phyloP scores from a whole-genome alignment of 2,797 vertebrate genomes.

The Miichthys miiuy region DNA sequence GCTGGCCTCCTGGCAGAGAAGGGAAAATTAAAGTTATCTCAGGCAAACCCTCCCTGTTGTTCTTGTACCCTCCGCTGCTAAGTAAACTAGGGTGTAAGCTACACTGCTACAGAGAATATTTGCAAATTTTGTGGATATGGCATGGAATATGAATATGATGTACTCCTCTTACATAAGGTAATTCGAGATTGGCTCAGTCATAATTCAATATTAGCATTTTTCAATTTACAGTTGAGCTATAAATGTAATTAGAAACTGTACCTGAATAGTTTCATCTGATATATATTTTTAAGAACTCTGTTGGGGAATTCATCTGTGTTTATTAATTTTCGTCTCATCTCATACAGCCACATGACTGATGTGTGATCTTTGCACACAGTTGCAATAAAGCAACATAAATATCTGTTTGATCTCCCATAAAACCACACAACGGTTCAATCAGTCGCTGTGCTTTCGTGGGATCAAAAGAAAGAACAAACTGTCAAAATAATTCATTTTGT shows the following conservation, averaged over 20 bases:
- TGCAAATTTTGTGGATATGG: not conserved
- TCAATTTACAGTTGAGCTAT: no score
- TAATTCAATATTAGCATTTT: not conserved
- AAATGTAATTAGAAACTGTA: not conserved
- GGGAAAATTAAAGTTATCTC: constrained; percentile 19
- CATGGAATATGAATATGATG: not conserved
- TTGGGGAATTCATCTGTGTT: not conserved
- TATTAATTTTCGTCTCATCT: not conserved
- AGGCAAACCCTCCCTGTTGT: constrained; percentile 16
- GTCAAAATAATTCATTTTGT: constrained; percentile 34
- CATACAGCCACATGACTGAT: not conserved
- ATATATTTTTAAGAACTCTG: no score
- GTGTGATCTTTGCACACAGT: not conserved
- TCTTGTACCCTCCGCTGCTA: constrained; percentile 6
- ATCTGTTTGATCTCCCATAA: constrained; percentile 9
- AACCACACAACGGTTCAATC: constrained; percentile 8
- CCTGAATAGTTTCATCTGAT: not conserved
- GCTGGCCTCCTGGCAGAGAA: constrained; percentile 1
- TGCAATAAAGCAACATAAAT: not conserved
- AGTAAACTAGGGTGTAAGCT: constrained; percentile 2
- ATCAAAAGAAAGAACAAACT: constrained; percentile 30
- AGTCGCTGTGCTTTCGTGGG: not conserved
- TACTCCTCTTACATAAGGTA: not conserved
- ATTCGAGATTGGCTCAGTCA: no score
- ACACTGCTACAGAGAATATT: not conserved